phyloP scores from a whole-genome alignment of 2,797 vertebrate genomes.

The Anas acuta region DNA sequence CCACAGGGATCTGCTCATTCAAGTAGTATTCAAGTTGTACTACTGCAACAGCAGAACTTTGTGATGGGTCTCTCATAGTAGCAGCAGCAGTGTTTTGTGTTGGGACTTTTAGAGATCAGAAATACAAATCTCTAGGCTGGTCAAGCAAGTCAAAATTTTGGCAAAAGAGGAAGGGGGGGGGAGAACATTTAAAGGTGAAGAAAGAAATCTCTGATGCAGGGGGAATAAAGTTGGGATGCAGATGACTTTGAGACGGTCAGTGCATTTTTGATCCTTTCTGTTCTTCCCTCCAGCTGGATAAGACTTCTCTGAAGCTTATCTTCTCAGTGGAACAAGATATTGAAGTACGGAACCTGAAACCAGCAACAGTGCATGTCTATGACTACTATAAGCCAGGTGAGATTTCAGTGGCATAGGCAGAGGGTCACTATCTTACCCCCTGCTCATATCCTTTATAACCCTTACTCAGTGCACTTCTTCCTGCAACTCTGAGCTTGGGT shows the following conservation, averaged over 20 bases:
- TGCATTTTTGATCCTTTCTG: neutral
- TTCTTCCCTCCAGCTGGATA: conserved; percentile 49
- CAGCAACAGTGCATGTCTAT: conserved; percentile 62
- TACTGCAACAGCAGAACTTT: neutral
- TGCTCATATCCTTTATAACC: neutral
- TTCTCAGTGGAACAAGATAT: conserved; percentile 67
- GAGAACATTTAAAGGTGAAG: neutral
- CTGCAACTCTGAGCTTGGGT: neutral
- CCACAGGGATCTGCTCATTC: neutral
- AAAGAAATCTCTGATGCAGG: neutral
- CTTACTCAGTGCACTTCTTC: neutral
- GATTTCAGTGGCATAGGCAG: neutral
- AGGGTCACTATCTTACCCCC: neutral
- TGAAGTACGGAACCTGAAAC: conserved; percentile 72
- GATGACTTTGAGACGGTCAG: neutral
- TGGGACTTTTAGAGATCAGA: neutral
- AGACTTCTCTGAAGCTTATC: conserved; percentile 34
- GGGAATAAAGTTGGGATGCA: neutral
- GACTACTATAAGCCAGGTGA: conserved; percentile 77
- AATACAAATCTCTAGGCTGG: neutral
- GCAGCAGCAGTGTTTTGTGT: neutral
- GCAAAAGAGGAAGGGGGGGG: neutral
- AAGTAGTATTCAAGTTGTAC: neutral
- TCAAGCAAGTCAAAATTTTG: neutral
- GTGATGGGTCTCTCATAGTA: neutral